phyloP scores from a whole-genome alignment of 2,797 vertebrate species.

The Falco biarmicus region DNA sequence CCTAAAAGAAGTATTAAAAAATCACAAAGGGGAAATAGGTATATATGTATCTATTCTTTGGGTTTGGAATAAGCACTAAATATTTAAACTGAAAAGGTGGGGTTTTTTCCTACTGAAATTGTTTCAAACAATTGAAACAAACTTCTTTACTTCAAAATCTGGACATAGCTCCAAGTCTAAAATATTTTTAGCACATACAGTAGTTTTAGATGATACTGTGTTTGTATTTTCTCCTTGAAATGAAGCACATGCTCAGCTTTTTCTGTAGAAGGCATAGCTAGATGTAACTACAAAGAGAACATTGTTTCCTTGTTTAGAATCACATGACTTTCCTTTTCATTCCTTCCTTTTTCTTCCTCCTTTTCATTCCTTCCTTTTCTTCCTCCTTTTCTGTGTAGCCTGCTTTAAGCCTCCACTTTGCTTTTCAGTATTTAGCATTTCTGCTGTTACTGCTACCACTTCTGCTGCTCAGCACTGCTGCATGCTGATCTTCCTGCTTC shows the following conservation, averaged over 20 bases:
- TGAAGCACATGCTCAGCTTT: background rate
- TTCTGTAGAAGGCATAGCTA: constrained; percentile 9
- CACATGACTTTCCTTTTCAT: constrained; percentile 57
- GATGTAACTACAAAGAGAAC: constrained; percentile 11
- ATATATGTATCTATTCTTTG: background rate
- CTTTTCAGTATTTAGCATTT: background rate
- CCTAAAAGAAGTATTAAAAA: background rate
- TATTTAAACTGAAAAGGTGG: background rate
- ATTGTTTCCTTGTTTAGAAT: constrained; percentile 35
- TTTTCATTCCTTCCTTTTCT: constrained; percentile 32
- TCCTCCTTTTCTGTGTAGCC: background rate
- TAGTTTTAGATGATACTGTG: background rate
- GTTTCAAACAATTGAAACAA: background rate
- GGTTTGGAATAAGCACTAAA: background rate
- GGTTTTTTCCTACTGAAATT: background rate
- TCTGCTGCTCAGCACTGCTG: background rate
- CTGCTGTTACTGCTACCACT: background rate
- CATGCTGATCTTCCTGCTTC: background rate
- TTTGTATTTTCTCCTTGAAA: background rate
- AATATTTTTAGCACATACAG: background rate
- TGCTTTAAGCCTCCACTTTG: constrained; percentile 32
- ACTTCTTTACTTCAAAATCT: background rate
- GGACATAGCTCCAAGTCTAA: background rate
- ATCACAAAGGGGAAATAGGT: background rate
- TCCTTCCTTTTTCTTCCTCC: constrained; percentile 25